These are phyloP conservation scores for Branchipolynoe longqiensis DNA, from an alignment of 2,888 invertebrate genomes.

Conservation along the genomic window DNA sequence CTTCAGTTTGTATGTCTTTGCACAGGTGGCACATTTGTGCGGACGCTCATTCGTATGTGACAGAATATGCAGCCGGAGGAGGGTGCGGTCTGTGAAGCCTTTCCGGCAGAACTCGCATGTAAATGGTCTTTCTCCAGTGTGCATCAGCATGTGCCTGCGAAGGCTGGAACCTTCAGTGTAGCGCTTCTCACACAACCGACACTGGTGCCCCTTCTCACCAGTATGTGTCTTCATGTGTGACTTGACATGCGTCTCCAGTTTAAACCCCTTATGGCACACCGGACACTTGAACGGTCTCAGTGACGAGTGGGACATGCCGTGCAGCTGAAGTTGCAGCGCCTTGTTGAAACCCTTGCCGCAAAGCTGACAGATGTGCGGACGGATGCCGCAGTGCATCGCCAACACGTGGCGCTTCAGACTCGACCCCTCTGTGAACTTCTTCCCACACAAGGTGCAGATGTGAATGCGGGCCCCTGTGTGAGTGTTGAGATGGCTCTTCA, in stretches of 20 bases:
- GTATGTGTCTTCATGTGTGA: slow-evolving; percentile 1
- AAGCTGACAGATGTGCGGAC: neutral
- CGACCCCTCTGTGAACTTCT: slow-evolving; percentile 13
- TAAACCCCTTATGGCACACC: neutral
- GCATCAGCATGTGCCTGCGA: slow-evolving; percentile 1
- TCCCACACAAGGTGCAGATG: slow-evolving; percentile 27
- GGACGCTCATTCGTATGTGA: slow-evolving; percentile 26
- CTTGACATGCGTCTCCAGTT: slow-evolving; percentile 12
- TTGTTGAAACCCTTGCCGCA: slow-evolving; percentile 15
- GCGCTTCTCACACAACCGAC: slow-evolving; percentile 17
- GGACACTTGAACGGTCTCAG: slow-evolving; percentile 5
- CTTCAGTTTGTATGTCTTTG: slow-evolving; percentile 14
- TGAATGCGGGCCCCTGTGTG: slow-evolving; percentile 9
- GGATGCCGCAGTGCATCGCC: neutral
- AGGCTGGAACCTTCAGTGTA: slow-evolving; percentile 11
- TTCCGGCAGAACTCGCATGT: neutral
- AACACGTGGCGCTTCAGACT: slow-evolving; percentile 10
- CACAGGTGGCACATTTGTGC: neutral
- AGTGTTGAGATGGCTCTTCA: slow-evolving; percentile 17
- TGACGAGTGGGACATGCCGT: neutral
- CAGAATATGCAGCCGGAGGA: neutral
- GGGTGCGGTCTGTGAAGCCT: slow-evolving; percentile 7
- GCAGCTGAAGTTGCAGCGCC: neutral
- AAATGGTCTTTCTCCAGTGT: slow-evolving; percentile 14
- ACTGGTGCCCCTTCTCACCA: slow-evolving; percentile 9